These are phyloP conservation scores for Etheostoma spectabile DNA, from an alignment of 2,113 vertebrate genomes.

Conservation along the genomic window DNA sequence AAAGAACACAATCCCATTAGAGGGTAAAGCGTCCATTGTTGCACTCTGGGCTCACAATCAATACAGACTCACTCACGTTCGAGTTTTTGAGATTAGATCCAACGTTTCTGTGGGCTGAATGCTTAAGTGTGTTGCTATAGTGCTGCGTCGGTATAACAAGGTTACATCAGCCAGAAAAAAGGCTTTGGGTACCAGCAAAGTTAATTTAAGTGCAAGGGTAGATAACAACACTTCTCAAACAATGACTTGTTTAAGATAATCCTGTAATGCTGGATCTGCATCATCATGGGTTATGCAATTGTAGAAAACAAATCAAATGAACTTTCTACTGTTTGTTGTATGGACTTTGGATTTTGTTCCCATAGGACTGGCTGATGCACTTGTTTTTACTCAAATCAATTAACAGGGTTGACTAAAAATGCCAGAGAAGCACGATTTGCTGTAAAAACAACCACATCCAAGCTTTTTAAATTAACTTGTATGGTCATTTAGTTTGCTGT, in stretches of 20 bases:
- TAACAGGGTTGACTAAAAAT: conserved; percentile 2
- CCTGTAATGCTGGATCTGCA: conserved; percentile 20
- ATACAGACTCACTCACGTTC: conserved; percentile 73
- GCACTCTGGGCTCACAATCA: conserved; percentile 72
- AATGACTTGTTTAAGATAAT: conserved; percentile 46
- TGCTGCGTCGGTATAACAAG: conserved; percentile 52
- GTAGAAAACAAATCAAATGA: conserved; percentile 33
- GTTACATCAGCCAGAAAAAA: conserved; percentile 53
- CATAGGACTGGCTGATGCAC: neutral
- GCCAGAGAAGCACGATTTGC: neutral
- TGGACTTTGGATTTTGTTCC: conserved; percentile 3
- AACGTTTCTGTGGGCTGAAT: conserved; percentile 63
- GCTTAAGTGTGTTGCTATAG: conserved; percentile 52
- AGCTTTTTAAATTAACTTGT: conserved; percentile 10
- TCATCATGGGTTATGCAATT: neutral
- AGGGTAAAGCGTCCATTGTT: conserved; percentile 61
- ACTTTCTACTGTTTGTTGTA: conserved; percentile 4
- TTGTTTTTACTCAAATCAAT: conserved; percentile 12
- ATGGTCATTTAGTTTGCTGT: conserved; percentile 26
- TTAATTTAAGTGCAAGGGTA: conserved; percentile 56
- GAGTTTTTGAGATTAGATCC: conserved; percentile 73
- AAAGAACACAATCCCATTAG: conserved; percentile 80
- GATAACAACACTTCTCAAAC: conserved; percentile 53
- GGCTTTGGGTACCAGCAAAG: conserved; percentile 35
- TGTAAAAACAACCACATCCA: conserved; percentile 25